Conservation (phyloP, 2,113 vertebrate genomes). For the Nesogale talazaci region DNA sequence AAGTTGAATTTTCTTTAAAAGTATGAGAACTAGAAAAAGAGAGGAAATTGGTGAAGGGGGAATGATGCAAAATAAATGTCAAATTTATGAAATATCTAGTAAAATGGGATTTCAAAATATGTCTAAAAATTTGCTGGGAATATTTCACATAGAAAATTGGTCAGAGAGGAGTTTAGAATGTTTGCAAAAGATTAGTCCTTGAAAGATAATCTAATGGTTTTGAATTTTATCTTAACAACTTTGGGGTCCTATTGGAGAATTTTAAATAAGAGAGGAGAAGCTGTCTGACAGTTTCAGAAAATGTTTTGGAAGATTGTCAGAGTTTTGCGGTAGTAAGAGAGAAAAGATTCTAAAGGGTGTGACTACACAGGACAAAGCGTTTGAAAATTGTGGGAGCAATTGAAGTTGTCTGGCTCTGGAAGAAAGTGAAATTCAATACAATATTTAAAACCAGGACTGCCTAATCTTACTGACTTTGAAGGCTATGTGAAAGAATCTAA, state of each 20-base stretch:
- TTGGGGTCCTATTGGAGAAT: neutral
- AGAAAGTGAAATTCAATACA: too few species aligned
- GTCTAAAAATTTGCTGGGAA: neutral
- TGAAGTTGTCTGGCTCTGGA: neutral
- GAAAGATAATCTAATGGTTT: neutral
- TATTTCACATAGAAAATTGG: accelerated
- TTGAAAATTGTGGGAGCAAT: too few species aligned
- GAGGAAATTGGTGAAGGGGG: accelerated
- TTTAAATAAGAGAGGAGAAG: neutral
- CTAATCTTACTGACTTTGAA: neutral
- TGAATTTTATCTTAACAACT: neutral
- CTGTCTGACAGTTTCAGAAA: neutral
- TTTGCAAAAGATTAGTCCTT: neutral
- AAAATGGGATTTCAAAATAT: too few species aligned
- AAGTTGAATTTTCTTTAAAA: neutral
- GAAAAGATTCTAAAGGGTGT: accelerated
- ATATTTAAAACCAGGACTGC: neutral
- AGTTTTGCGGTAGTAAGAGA: neutral
- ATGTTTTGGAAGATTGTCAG: accelerated
- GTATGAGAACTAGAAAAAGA: accelerated
- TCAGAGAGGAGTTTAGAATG: neutral
- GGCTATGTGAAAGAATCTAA: accelerated
- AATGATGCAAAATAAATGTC: neutral
- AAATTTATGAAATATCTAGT: neutral
- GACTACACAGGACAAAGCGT: neutral